Base-by-base conservation (phyloP, 2,797 vertebrate genomes). In the Eurystomus glaucurus region DNA sequence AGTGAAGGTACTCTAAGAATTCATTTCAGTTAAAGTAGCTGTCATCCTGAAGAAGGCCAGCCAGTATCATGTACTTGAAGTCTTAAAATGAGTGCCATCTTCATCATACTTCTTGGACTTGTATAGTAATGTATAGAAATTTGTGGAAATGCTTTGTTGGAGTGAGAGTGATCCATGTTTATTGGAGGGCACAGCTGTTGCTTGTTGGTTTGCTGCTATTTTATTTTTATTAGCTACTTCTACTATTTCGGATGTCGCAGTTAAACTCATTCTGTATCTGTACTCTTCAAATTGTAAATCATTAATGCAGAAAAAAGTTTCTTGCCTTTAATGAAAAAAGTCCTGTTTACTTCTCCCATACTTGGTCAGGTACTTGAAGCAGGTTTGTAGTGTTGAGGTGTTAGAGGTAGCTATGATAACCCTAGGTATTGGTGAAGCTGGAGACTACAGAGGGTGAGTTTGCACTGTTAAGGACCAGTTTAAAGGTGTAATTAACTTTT, bases 291-390 rank as follows among this genome's bases (percentile, higher is more conserved):
- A 41, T 16, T 35, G 11, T 75, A 39, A 70, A 20, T 61, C 6
- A 23, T 43, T 39, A 66, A 64, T 17, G 17, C 18, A 37, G 21
- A 75, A 22, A 41, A 20, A 70, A 66, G 26, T 45, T 85, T 69
- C 48, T 86, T 62, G 20, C 10, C 57, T 5, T 33, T 89, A 9
- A 23, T 16, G 11, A 31, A 50, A 31, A 35, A 43, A 17, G 14
- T 21, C 18, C 43, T 4, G 4, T n/a, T 68, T 78, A 5, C 11
- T 31, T 46, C 12, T 66, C 14, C 31, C 0, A 0, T 61, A 2
- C 8, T 45, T 11, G 10, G 3, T 37, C 60, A 51, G 29, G 29
- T 87, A 14, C 29, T 21, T 82, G 51, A 41, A 76, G 39, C 23
- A 31, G 21, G 5, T 75, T 75, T 70, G 90, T 29, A 33, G 54